Conservation (phyloP, 2,113 vertebrate species). For the Siniperca chuatsi region DNA sequence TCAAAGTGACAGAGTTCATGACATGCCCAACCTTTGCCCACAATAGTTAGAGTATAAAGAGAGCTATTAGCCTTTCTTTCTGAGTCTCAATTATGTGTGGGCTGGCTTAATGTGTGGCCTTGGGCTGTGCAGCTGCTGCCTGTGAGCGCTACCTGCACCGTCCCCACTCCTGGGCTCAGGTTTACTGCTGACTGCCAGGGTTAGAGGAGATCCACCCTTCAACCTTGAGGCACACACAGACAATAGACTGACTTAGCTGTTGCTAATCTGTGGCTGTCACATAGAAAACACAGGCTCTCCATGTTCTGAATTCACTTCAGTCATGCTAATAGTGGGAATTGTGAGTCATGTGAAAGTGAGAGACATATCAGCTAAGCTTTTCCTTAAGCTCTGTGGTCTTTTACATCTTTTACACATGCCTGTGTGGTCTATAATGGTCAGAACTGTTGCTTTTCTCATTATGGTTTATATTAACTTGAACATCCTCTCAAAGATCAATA, state of each 20-base stretch:
- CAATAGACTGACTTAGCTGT: slow-evolving; percentile 51
- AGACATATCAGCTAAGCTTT: slow-evolving; percentile 31
- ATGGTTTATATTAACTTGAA: slow-evolving; percentile 19
- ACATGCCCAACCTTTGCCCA: slow-evolving; percentile 54
- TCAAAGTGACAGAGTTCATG: slow-evolving; percentile 62
- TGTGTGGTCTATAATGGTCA: slow-evolving; percentile 33
- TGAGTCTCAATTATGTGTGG: slow-evolving; percentile 57
- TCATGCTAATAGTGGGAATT: slow-evolving; percentile 8
- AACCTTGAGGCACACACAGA: slow-evolving; percentile 53
- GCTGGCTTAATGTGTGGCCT: slow-evolving; percentile 66
- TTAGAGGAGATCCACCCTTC: slow-evolving; percentile 62
- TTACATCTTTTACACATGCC: slow-evolving; percentile 15
- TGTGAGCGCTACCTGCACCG: slow-evolving; percentile 48
- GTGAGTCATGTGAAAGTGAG: slow-evolving; percentile 46
- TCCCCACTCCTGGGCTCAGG: slow-evolving; percentile 50
- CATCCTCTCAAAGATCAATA: background rate
- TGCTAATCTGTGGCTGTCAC: slow-evolving; percentile 51
- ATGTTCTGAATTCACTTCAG: slow-evolving; percentile 13
- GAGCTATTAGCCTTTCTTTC: slow-evolving; percentile 62
- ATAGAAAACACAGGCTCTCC: slow-evolving; percentile 13
- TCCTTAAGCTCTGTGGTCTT: slow-evolving; percentile 23
- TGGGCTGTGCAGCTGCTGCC: slow-evolving; percentile 77
- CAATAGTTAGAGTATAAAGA: slow-evolving; percentile 56
- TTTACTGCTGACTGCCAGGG: slow-evolving; percentile 48
- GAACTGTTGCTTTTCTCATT: slow-evolving; percentile 4